These are phyloP conservation scores for Sarcophaga bullata DNA, from an alignment of 1,140 invertebrate species.

Conservation along the genomic window DNA sequence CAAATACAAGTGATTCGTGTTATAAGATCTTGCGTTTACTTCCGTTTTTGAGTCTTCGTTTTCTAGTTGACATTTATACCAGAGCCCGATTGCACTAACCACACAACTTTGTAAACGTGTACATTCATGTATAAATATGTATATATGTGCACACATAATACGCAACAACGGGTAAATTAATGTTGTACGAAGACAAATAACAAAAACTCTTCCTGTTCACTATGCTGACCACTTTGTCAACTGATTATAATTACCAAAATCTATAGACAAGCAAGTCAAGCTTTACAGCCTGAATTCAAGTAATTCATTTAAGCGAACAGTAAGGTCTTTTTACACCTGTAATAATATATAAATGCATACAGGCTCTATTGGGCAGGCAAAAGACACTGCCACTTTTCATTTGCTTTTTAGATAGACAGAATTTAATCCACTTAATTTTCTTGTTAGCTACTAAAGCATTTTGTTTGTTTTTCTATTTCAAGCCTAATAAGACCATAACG, in stretches of 20 bases:
- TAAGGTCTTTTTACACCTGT: too few species aligned
- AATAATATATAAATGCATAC: too few species aligned
- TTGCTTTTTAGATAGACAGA: too few species aligned
- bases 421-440: conserved; percentile 8
- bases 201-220: conserved; percentile 9
- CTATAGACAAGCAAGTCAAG: background rate
- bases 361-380: too few species aligned
- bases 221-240: background rate
- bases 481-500: too few species aligned
- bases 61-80: background rate
- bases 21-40: background rate
- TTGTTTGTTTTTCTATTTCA: too few species aligned
- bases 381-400: too few species aligned
- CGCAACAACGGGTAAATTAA: too few species aligned
- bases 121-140: too few species aligned
- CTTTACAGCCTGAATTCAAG: background rate
- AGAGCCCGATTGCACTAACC: background rate
- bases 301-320: too few species aligned
- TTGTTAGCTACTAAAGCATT: background rate
- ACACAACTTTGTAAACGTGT: background rate
- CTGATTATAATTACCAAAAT: conserved; percentile 10
- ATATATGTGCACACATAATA: too few species aligned
- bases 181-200: background rate
- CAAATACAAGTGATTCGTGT: background rate
- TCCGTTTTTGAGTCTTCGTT: background rate